Evolutionary conservation across 2,797 vertebrate species (phyloP).

Genomic region (Hoplostethus atlanticus): DNA sequence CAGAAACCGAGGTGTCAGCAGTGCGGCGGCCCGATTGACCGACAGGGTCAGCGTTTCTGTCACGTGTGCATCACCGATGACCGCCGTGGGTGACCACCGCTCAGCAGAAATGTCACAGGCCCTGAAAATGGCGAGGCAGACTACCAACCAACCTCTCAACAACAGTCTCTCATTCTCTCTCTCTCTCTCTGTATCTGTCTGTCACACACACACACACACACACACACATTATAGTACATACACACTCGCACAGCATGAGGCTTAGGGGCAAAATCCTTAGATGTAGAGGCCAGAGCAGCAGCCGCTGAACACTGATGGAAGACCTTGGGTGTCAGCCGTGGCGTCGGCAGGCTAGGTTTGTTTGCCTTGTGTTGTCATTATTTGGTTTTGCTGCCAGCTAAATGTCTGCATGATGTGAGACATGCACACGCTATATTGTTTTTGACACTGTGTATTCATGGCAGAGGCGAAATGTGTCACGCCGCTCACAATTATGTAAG

Average conservation of each 20-base stretch:
- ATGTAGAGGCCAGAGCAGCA: constrained; percentile 22
- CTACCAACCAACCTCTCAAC: constrained; percentile 11
- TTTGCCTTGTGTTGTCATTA: constrained; percentile 71
- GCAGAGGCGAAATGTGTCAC: constrained; percentile 64
- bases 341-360: constrained; percentile 62
- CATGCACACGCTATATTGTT: constrained; percentile 52
- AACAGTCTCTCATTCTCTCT: constrained; percentile 3
- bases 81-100: constrained; percentile 71
- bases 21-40: constrained; percentile 55
- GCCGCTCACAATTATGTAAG: constrained; percentile 63
- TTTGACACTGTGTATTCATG: constrained; percentile 60
- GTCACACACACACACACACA: background rate
- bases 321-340: constrained; percentile 73
- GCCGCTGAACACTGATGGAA: constrained; percentile 56
- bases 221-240: background rate
- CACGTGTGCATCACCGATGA: constrained; percentile 63
- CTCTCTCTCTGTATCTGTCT: background rate
- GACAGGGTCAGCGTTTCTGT: constrained; percentile 78
- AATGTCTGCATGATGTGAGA: constrained; percentile 33
- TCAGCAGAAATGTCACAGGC: constrained; percentile 80
- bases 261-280: constrained; percentile 37
- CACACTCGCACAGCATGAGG: constrained; percentile 29
- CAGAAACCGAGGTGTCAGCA: constrained; percentile 73
- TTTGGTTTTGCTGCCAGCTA: constrained; percentile 58
- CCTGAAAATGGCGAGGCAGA: constrained; percentile 52